Base-by-base conservation (phyloP, 2,797 vertebrate species). In the Nannoperca obscura region DNA sequence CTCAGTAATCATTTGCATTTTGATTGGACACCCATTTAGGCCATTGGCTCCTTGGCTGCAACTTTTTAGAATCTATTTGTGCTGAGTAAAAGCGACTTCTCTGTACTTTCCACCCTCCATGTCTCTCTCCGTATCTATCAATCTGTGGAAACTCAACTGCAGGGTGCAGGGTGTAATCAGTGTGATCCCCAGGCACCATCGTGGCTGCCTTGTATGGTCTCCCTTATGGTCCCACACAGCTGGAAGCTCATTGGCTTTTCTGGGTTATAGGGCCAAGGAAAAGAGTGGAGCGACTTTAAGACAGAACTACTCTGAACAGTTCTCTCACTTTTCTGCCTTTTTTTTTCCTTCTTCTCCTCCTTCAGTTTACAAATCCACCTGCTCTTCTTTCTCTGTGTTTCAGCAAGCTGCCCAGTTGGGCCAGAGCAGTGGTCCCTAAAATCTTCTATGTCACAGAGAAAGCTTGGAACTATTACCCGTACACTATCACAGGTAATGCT, bases 391-490 rank as follows among this genome's bases (percentile, higher is more conserved):
- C 47, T 79, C 20, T 90, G 36, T 85, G 83, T 93, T 95, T 47
- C 93, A 99, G 98, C 94, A 99, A 99, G 85, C 94, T 99, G 62
- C 98, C 98, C 32, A 98, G 97, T 81, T 99, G 98, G 98, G 98
- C 97, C 49, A 95, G 97, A 92, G 98, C 98, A 20, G 97, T 99
- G 69, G 98, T 99, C 72, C 98, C 98, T 19, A 98, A 97, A 90
- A 99, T 99, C 68, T 99, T 99, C 94, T 99, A 99, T 11, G 96
- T 99, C 74, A 99, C 98, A 13, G 98, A 99, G 89, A 99, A 99
- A 91, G 97, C 98, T 15, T 99, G 98, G 98, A 99, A 99, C 95
- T 99, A 99, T 79, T 99, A 99, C 75, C 98, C 98, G 3, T 99
- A 98, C 78, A 99, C 98, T 5, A 95, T 99, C 89, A 99, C 98